Percentiles rank a stretch among this genome's conserved stretches.
These are phyloP conservation scores for Lasioglossum villosulum DNA, from an alignment of 2,888 invertebrate genomes.

Conservation along the genomic window DNA sequence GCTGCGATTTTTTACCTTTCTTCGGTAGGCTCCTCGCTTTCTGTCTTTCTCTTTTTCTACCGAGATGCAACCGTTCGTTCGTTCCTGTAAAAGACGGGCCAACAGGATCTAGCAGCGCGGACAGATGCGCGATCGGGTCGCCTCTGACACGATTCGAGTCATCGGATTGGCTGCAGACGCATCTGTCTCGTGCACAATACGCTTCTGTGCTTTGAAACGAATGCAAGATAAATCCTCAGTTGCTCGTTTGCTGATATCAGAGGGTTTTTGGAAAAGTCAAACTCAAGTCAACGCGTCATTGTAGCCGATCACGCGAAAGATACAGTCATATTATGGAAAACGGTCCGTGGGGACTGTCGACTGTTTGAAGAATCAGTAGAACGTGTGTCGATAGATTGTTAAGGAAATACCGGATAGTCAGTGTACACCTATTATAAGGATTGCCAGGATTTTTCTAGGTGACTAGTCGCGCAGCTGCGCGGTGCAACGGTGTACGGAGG, in stretches of 20 bases:
- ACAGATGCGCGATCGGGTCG: conserved; percentile 54
- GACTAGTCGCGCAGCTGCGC: conserved; percentile 4
- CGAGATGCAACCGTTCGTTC: conserved; percentile 55
- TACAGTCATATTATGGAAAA: neutral
- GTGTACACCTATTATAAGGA: conserved; percentile 10
- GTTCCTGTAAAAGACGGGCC: conserved; percentile 63
- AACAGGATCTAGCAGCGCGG: conserved; percentile 71
- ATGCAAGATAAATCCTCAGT: too few relatives aligned
- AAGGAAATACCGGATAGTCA: neutral
- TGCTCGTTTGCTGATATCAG: too few relatives aligned
- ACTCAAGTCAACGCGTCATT: neutral
- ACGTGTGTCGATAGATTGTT: neutral
- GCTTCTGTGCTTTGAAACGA: too few relatives aligned
- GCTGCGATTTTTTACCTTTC: conserved; percentile 22
- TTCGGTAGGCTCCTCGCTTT: neutral
- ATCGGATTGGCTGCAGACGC: conserved; percentile 27
- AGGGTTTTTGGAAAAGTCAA: neutral
- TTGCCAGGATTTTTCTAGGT: conserved; percentile 8
- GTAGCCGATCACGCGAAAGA: neutral
- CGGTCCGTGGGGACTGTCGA: neutral
- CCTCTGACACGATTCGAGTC: conserved; percentile 12
- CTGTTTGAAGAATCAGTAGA: neutral
- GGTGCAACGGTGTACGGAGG: neutral
- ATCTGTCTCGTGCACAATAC: neutral
- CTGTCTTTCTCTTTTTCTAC: conserved; percentile 27